A percentile compares a stretch with the other conserved stretches of the same genome.
These are phyloP conservation scores for Notolabrus celidotus DNA, from an alignment of 2,797 vertebrate genomes.

Conservation along the genomic window DNA sequence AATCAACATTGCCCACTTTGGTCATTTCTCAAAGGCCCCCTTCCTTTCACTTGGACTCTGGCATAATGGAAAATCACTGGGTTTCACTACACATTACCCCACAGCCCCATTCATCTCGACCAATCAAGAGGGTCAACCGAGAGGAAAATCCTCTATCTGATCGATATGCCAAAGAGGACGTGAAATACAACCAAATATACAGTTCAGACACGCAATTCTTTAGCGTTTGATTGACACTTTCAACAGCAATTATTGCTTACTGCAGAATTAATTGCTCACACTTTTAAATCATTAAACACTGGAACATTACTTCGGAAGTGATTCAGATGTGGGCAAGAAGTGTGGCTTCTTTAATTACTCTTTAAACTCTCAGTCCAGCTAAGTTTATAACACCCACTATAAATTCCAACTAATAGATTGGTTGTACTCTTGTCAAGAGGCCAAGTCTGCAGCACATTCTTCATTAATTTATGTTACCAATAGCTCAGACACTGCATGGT, in stretches of 20 bases:
- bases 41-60: slow-evolving; percentile 31
- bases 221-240: slow-evolving; percentile 1
- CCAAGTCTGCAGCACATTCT: slow-evolving; percentile 8
- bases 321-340: slow-evolving; percentile 17
- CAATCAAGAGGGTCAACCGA: slow-evolving; percentile 35
- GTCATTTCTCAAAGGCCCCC: slow-evolving; percentile 50
- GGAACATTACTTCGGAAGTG: background rate
- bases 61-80: slow-evolving; percentile 55
- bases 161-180: slow-evolving; percentile 49
- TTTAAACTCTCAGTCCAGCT: background rate
- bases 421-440: slow-evolving; percentile 24
- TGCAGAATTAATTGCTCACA: slow-evolving; percentile 23
- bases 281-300: slow-evolving; percentile 23
- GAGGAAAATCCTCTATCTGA: slow-evolving; percentile 28
- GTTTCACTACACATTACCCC: slow-evolving; percentile 43
- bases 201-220: slow-evolving; percentile 9
- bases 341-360: slow-evolving; percentile 21
- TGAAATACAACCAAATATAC: slow-evolving; percentile 19
- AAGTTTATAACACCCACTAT: slow-evolving; percentile 27
- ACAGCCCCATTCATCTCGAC: slow-evolving; percentile 47
- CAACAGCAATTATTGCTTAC: slow-evolving; percentile 35
- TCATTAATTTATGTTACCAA: slow-evolving; percentile 17
- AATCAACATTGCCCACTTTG: slow-evolving; percentile 48
- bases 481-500: slow-evolving; percentile 19
- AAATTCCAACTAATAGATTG: slow-evolving; percentile 30